Evolutionary conservation across 1,140 invertebrate species (phyloP), one percentile per base, ranked within the genome.

Genomic region (Homarus americanus): DNA sequence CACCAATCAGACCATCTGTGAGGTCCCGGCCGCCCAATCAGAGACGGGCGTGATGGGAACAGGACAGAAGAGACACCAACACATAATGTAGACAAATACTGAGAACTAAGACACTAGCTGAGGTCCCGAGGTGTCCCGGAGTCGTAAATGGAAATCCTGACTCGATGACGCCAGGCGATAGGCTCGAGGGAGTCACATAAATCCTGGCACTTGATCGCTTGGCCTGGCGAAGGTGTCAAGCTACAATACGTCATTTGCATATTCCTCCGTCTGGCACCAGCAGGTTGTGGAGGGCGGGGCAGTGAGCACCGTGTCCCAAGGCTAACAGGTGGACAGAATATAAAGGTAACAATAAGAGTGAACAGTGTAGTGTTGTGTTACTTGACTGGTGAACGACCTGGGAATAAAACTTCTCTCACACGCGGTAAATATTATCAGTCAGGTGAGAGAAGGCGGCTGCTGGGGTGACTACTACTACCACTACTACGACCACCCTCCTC

Each of bases 161-260:
- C 4, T 49, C 38, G 78, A 80, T 80, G 20, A 28, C 78, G 78
- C 41, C n/a, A 0, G 41, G 32, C n/a, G 78, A 80, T 80, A 80
- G 40, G 41, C 34, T 28, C 44, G n/a, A 24, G 36, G n/a, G 34
- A 80, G 78, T 80, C 78, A 80, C 78, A 80, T 80, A 80, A 80
- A 80, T 80, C 41, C 41, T n/a, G 41, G 78, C 78, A 80, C 78
- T 80, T 80, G 78, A 80, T 80, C 78, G 41, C 34, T 34, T 28
- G 34, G n/a, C 44, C 36, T 4, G n/a, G 78, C 78, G 12, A 17
- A 53, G 78, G 78, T 80, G 78, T 80, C 78, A 80, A 80, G 78
- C 36, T 28, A 80, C 78, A 80, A 32, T 80, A 80, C 78, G 41
- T 80, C 78, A 80, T 80, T 80, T 80, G 78, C 78, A 80, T 80